phyloP scores from a whole-genome alignment of 2,113 vertebrate species.

The Vombatus ursinus region DNA sequence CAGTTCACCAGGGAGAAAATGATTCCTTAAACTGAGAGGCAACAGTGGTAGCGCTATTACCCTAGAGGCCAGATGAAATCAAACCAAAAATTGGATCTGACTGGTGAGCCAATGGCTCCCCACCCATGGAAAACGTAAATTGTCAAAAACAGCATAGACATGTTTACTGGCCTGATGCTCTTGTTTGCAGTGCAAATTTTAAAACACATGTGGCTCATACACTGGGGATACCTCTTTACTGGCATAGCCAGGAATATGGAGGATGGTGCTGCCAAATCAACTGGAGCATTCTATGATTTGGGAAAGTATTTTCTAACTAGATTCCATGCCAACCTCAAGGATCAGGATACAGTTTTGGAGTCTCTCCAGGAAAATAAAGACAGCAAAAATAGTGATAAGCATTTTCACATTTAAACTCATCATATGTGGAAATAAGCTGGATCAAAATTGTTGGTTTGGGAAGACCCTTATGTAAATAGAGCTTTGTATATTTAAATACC shows the following conservation, averaged over 20 bases:
- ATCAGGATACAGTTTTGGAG: background rate
- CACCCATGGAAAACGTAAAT: background rate
- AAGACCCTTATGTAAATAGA: background rate
- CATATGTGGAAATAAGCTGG: background rate
- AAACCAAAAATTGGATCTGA: background rate
- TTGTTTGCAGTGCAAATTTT: background rate
- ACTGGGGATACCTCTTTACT: background rate
- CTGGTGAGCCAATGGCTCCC: background rate
- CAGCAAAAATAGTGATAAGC: background rate
- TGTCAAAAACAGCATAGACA: background rate
- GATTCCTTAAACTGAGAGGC: background rate
- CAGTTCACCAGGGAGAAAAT: background rate
- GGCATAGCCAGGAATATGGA: background rate
- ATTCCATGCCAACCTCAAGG: background rate
- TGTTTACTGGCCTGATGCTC: background rate
- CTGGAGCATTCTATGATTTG: background rate
- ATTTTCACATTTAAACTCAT: background rate
- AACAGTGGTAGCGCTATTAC: background rate
- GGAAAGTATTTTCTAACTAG: background rate
- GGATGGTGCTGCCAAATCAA: background rate
- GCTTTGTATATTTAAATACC: background rate
- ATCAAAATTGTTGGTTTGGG: conserved; percentile 30
- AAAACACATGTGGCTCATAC: background rate
- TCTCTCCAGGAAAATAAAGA: background rate
- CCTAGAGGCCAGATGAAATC: background rate